Evolutionary conservation across 1,140 invertebrate genomes (phyloP).

Genomic region (Gerris buenoi): DNA sequence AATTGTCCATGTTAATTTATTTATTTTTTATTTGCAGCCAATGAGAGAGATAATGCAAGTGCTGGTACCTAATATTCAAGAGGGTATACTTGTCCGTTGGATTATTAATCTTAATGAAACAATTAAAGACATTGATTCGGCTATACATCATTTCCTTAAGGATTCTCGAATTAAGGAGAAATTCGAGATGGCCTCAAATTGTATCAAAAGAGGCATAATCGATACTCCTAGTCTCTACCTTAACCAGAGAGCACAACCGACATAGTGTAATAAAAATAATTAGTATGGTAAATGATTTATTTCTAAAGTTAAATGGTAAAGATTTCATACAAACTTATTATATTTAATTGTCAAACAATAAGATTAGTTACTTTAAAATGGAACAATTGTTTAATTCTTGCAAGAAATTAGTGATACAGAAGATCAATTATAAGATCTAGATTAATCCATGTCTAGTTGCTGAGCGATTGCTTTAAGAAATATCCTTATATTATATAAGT

Average conservation of each 20-base stretch:
- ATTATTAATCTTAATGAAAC: conserved; percentile 94
- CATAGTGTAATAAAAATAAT: too few relatives aligned
- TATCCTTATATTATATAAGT: too few relatives aligned
- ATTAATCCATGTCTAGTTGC: too few relatives aligned
- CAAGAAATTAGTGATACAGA: too few relatives aligned
- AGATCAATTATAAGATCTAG: too few relatives aligned
- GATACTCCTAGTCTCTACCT: conserved; percentile 89
- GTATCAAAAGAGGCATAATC: conserved; percentile 94
- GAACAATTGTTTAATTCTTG: too few relatives aligned
- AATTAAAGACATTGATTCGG: conserved; percentile 78
- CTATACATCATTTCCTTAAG: conserved; percentile 72
- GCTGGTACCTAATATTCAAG: conserved; percentile 69
- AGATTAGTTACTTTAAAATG: too few relatives aligned
- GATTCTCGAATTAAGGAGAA: conserved; percentile 79
- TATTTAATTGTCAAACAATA: too few relatives aligned
- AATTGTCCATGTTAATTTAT: too few relatives aligned
- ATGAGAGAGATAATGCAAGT: conserved; percentile 85
- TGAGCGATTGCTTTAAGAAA: too few relatives aligned
- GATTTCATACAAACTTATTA: too few relatives aligned
- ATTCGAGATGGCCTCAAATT: conserved; percentile 85
- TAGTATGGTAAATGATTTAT: too few relatives aligned
- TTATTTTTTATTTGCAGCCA: conserved; percentile 40
- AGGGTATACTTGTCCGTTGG: conserved; percentile 93
- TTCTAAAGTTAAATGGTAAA: not conserved
- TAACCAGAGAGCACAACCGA: not conserved